A percentile compares a stretch with the other conserved stretches of the same genome.
phyloP scores from a whole-genome alignment of 2,797 vertebrate species.

The Hypotaenidia okinawae region DNA sequence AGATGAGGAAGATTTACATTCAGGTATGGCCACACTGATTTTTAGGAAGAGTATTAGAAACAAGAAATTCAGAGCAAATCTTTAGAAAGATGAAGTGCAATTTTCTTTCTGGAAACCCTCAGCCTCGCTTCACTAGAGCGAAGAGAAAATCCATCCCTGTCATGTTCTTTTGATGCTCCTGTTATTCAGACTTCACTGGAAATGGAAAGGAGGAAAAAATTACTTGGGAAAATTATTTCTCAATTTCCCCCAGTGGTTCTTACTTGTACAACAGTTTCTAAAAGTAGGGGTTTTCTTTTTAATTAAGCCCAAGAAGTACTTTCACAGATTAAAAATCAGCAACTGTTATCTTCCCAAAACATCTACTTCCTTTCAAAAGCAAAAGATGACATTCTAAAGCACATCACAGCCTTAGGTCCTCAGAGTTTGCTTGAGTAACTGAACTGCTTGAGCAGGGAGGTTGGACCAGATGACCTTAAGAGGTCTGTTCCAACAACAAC shows the following conservation, averaged over 20 bases:
- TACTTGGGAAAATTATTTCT: not conserved
- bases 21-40: not conserved
- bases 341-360: not conserved
- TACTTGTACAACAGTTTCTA: not conserved
- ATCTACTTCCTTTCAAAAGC: not conserved
- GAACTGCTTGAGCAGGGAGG: not conserved
- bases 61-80: not conserved
- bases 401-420: not conserved
- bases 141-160: not conserved
- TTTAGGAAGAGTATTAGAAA: not conserved
- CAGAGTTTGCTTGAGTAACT: not conserved
- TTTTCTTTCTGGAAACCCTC: not conserved
- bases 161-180: not conserved
- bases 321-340: not conserved
- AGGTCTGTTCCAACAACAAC: not conserved
- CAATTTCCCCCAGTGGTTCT: not conserved
- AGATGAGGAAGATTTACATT: not conserved
- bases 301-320: not conserved
- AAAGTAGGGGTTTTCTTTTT: not conserved
- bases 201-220: not conserved
- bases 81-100: not conserved
- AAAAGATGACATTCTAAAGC: not conserved
- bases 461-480: not conserved
- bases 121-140: not conserved
- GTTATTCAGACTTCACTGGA: not conserved